phyloP scores from a whole-genome alignment of 1,140 invertebrate species.

The Lucilia sericata region DNA sequence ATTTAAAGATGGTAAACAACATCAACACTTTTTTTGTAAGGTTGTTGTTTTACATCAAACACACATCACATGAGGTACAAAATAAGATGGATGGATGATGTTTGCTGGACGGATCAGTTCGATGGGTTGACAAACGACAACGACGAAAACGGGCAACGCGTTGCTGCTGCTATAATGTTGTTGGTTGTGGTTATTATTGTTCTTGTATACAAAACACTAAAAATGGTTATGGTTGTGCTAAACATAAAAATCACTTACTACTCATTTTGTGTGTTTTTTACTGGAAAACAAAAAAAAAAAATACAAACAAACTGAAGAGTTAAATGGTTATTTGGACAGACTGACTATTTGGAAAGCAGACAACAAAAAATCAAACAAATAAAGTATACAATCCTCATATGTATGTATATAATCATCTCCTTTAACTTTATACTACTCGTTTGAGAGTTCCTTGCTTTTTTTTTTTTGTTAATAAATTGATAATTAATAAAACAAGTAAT shows the following conservation, averaged over 20 bases:
- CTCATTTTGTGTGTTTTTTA: no score
- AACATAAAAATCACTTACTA: conserved; percentile 1
- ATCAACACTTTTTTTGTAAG: conserved; percentile 18
- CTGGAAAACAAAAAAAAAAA: not conserved
- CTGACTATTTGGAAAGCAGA: not conserved
- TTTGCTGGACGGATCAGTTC: not conserved
- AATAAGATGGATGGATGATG: not conserved
- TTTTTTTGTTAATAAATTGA: conserved; percentile 50
- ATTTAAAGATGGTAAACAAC: conserved; percentile 10
- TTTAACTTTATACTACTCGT: not conserved
- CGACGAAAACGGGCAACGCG: not conserved
- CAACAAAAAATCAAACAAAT: not conserved
- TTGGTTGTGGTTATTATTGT: not conserved
- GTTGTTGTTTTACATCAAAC: conserved; percentile 29
- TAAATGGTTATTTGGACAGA: not conserved
- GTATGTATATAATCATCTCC: not conserved
- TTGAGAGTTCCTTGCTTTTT: conserved; percentile 6
- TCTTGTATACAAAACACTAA: conserved; percentile 20
- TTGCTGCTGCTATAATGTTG: not conserved
- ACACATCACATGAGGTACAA: not conserved
- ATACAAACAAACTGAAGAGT: not conserved
- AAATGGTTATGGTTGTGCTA: conserved; percentile 29
- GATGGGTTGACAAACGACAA: conserved; percentile 26
- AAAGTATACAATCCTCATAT: no score
- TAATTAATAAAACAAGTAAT: conserved; percentile 52